These are phyloP conservation scores for Ericerus pela DNA, from an alignment of 1,140 invertebrate species.

Conservation along the genomic window DNA sequence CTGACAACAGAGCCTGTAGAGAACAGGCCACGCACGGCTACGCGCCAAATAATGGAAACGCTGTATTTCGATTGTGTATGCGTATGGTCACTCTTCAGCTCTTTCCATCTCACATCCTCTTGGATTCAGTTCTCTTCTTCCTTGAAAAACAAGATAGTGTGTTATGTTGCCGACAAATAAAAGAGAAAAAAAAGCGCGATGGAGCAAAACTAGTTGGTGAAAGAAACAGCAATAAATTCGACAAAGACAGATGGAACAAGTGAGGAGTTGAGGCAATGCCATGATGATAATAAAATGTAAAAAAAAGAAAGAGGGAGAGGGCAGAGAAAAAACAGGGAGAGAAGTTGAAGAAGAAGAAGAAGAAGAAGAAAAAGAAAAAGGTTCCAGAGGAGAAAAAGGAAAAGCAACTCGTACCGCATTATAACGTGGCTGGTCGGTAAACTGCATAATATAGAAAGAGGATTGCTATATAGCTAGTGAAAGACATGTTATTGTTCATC, in stretches of 20 bases:
- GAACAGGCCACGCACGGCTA: conserved; percentile 11
- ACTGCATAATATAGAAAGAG: conserved; percentile 5
- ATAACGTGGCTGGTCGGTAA: conserved; percentile 4
- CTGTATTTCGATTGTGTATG: background rate
- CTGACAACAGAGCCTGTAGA: background rate
- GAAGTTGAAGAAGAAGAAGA: too few species aligned
- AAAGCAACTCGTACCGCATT: conserved; percentile 8
- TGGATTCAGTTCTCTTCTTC: conserved; percentile 6
- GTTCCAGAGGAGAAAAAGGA: conserved; percentile 6
- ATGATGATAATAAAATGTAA: conserved; percentile 10
- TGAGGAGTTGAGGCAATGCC: background rate
- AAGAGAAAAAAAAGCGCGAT: conserved; percentile 1
- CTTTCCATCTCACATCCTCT: background rate
- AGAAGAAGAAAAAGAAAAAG: too few species aligned
- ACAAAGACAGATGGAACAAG: background rate
- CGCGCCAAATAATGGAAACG: conserved; percentile 8
- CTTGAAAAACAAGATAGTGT: conserved; percentile 7
- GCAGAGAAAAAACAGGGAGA: too few species aligned
- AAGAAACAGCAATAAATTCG: background rate
- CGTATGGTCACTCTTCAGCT: too few species aligned
- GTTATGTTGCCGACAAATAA: conserved; percentile 4
- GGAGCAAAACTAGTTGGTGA: conserved; percentile 8
- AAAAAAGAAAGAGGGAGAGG: too few species aligned
- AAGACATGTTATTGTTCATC: conserved; percentile 10
- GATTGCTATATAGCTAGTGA: background rate